Base-by-base conservation (phyloP, 2,888 invertebrate genomes). In the Diarsia mendica region DNA sequence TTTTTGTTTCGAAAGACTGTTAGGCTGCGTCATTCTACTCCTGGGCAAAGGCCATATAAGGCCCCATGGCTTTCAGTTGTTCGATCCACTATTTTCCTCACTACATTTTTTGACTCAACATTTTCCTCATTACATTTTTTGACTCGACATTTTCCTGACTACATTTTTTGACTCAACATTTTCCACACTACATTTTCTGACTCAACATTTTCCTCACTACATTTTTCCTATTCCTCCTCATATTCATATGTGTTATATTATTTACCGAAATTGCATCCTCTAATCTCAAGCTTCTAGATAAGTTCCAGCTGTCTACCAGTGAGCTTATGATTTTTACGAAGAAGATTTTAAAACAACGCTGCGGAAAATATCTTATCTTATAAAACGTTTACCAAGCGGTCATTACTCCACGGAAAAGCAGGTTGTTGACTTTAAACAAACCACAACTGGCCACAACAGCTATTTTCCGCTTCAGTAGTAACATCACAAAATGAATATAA, bases 401-500 rank as follows among this genome's bases (percentile, higher is more conserved):
- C 44, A 49, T 33, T 58, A 15, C 44, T 58, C 13, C 28, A 33
- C 49, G 9, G 28, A 46, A 58, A 70, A 70, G 15, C 71, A 23
- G 72, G 71, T 79, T 70, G 23, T 60, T 71, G 79, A 71, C 71
- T 28, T n/a, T 13, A 49, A n/a, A 79, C 49, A 33, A 60, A 75
- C 71, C 75, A 23, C 79, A 79, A 75, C 2, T 11, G 49, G 79
- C 71, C 75, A 23, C 79, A 79, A 75, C 2, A 15, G 49, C 33
- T 1, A 70, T 79, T 79, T 71, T 61, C 60, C 20, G 80, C 60
- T 72, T 60, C 71, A 76, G 70, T 60, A 44, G 46, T 60, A 70
- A 33, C 46, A 75, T n/a, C 23, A 33, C 13, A 51, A 49, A 68
- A 33, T 13, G n/a, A 58, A 58, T 2, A 78, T 58, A 2, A 78